phyloP scores from a whole-genome alignment of 2,113 vertebrate species.

The Amblyornis subalaris region DNA sequence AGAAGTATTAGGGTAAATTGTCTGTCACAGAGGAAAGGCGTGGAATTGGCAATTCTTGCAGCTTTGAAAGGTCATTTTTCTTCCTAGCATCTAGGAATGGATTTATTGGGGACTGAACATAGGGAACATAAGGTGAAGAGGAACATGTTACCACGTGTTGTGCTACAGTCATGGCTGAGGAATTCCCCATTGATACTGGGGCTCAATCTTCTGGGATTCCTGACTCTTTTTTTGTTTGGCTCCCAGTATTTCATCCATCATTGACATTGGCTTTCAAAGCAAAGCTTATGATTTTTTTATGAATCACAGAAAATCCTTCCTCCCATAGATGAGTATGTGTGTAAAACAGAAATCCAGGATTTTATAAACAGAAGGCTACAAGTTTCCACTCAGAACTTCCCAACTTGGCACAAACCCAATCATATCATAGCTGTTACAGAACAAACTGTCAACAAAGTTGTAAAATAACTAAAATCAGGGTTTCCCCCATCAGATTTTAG shows the following conservation, averaged over 20 bases:
- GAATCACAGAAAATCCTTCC: not conserved
- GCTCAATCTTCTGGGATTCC: not conserved
- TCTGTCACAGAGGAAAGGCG: not conserved
- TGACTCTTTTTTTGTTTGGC: not conserved
- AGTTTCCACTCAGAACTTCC: conserved; percentile 59
- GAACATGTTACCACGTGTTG: not conserved
- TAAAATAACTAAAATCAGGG: conserved; percentile 52
- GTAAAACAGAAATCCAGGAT: not conserved
- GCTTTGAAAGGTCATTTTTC: conserved; percentile 16
- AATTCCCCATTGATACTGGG: not conserved
- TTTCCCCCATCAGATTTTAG: conserved; percentile 45
- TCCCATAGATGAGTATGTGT: not conserved
- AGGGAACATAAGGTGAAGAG: not conserved
- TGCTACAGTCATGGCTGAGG: not conserved
- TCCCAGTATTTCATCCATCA: not conserved
- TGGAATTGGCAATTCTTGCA: not conserved
- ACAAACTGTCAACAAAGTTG: conserved; percentile 59
- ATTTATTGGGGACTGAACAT: not conserved
- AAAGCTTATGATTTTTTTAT: not conserved
- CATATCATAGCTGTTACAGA: conserved; percentile 42
- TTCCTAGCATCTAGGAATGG: not conserved
- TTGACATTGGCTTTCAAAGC: not conserved
- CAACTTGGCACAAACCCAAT: conserved; percentile 48
- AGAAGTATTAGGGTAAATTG: not conserved
- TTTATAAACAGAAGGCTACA: conserved; percentile 60